Conservation (phyloP, 2,888 invertebrate species). For the Agrilus cyanescens region DNA sequence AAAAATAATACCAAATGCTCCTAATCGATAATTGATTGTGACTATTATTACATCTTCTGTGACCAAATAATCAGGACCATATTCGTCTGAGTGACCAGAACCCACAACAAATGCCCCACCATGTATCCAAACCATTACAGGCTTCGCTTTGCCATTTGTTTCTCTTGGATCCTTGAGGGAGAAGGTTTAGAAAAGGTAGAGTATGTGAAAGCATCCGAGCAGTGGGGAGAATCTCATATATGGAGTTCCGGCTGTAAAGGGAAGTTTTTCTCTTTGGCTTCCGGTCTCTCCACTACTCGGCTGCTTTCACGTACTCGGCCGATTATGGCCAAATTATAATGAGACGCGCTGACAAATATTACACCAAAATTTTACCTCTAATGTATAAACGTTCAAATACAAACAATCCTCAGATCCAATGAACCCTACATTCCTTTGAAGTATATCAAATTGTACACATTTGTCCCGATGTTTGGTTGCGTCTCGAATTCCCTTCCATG, state of each 20-base stretch:
- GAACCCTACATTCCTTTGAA: background rate
- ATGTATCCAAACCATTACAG: slow-evolving; percentile 1
- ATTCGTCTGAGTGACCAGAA: slow-evolving; percentile 3
- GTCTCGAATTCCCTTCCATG: slow-evolving; percentile 6
- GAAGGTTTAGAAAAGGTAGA: no score
- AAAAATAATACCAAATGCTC: slow-evolving; percentile 1
- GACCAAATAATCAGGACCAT: slow-evolving; percentile 5
- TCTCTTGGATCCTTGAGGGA: background rate
- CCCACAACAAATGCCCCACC: slow-evolving; percentile 3
- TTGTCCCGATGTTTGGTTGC: slow-evolving; percentile 4
- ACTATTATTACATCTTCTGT: slow-evolving; percentile 3
- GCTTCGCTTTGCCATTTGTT: background rate
- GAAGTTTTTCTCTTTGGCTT: no score
- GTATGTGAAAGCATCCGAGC: no score
- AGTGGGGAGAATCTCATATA: no score
- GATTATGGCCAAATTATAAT: no score
- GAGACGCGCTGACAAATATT: no score
- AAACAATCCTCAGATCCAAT: slow-evolving; percentile 7
- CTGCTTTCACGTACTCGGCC: no score
- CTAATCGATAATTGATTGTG: slow-evolving; percentile 7
- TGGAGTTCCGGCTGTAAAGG: no score
- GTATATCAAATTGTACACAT: background rate
- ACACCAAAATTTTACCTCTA: slow-evolving; percentile 1
- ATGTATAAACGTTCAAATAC: slow-evolving; percentile 5
- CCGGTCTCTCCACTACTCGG: no score